phyloP scores from a whole-genome alignment of 2,888 invertebrate species.

The Pseudeuparius sepicola region DNA sequence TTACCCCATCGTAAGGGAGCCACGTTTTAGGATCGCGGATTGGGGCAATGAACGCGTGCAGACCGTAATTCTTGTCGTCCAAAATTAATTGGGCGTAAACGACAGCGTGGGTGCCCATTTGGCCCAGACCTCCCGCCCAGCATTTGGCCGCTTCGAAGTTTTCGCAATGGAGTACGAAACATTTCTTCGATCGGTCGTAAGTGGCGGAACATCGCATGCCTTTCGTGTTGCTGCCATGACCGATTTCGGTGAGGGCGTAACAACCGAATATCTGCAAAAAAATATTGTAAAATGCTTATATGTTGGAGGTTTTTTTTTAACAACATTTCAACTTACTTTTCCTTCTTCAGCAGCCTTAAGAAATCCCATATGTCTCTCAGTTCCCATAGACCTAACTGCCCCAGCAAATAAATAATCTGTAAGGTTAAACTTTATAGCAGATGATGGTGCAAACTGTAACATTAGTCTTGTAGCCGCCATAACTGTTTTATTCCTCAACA shows the following conservation, averaged over 20 bases:
- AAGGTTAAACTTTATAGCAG: constrained; percentile 56
- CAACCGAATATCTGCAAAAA: constrained; percentile 52
- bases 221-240: constrained; percentile 85
- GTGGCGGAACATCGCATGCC: constrained; percentile 80
- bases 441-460: constrained; percentile 50
- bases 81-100: constrained; percentile 81
- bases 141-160: constrained; percentile 70
- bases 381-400: constrained; percentile 54
- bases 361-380: constrained; percentile 49
- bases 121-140: constrained; percentile 74
- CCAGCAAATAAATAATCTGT: constrained; percentile 54
- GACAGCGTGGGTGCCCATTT: constrained; percentile 77
- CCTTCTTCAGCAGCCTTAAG: constrained; percentile 38
- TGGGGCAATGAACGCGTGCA: constrained; percentile 84
- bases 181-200: constrained; percentile 60
- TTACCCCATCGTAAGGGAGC: constrained; percentile 64
- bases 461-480: constrained; percentile 42
- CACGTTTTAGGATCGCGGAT: constrained; percentile 67
- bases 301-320: too few species aligned
- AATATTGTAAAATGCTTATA: too few species aligned
- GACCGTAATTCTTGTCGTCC: constrained; percentile 69
- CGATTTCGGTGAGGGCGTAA: constrained; percentile 81
- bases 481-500: constrained; percentile 40
- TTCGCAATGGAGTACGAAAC: constrained; percentile 65
- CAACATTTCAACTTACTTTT: constrained; percentile 31